Percentiles rank a stretch among this genome's conserved stretches.
phyloP scores from a whole-genome alignment of 2,113 vertebrate genomes.

The Phaetusa simplex region DNA sequence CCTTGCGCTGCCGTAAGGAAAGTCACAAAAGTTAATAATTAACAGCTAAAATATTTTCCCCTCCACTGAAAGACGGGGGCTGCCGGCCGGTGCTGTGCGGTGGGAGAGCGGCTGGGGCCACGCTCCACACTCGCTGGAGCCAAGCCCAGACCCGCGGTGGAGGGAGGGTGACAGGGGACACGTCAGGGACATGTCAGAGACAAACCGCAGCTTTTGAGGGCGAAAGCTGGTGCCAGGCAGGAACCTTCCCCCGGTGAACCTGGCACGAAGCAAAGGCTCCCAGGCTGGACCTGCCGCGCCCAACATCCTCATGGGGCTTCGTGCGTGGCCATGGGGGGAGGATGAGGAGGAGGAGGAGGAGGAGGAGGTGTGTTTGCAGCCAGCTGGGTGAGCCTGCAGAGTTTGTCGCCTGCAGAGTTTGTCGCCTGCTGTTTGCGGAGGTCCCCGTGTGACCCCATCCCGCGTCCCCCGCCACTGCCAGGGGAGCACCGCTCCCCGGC shows the following conservation, averaged over 20 bases:
- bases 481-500: background rate
- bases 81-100: background rate
- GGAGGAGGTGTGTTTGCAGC: background rate
- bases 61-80: background rate
- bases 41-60: background rate
- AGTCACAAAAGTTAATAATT: background rate
- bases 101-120: background rate
- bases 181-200: background rate
- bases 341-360: background rate
- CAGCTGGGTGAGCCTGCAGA: background rate
- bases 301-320: background rate
- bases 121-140: background rate
- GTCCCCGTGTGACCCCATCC: background rate
- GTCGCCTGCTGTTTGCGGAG: background rate
- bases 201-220: background rate
- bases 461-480: background rate
- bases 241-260: background rate
- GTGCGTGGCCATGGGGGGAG: background rate
- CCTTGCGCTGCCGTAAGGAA: background rate
- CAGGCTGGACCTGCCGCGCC: background rate
- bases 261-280: background rate
- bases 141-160: accelerated
- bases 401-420: background rate
- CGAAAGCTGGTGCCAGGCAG: background rate
- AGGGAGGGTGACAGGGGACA: background rate